Percentiles rank a stretch among this genome's conserved stretches.
Evolutionary conservation across 2,888 invertebrate species (phyloP).

Genomic region (Ariolimax columbianus): DNA sequence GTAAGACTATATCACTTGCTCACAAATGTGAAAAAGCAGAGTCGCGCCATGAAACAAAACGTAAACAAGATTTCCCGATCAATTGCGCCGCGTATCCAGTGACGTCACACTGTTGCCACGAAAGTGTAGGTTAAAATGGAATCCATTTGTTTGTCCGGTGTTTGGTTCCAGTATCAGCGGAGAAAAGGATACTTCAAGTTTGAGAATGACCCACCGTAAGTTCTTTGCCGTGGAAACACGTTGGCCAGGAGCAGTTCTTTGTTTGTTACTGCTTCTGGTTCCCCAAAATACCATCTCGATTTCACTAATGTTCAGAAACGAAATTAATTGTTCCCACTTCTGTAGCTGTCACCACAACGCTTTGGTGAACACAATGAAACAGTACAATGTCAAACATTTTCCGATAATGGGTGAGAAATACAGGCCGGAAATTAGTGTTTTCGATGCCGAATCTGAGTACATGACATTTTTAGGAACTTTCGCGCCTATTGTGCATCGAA

Average conservation of each 20-base stretch:
- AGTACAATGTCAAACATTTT: slow-evolving; percentile 22
- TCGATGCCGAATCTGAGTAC: slow-evolving; percentile 26
- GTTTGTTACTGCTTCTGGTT: neutral
- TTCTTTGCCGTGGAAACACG: neutral
- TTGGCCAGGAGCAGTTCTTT: neutral
- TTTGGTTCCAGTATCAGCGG: neutral
- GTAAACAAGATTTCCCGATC: neutral
- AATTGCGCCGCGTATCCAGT: neutral
- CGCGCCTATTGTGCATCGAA: slow-evolving; percentile 18
- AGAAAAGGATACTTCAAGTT: neutral
- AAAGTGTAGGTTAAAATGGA: neutral
- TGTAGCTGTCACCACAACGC: slow-evolving; percentile 27
- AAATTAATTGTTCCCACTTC: slow-evolving; percentile 41
- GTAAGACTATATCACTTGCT: neutral
- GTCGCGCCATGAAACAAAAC: neutral
- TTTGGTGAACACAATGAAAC: slow-evolving; percentile 19
- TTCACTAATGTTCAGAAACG: neutral
- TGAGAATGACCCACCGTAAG: slow-evolving; percentile 26
- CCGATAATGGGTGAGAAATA: slow-evolving; percentile 33
- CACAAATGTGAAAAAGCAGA: neutral
- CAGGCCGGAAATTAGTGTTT: slow-evolving; percentile 14
- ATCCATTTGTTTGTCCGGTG: neutral
- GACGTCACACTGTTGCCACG: neutral
- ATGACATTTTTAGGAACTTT: slow-evolving; percentile 35
- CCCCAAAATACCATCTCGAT: neutral